Evolutionary conservation across 2,797 vertebrate genomes (phyloP).

Genomic region (Liparis tanakae): DNA sequence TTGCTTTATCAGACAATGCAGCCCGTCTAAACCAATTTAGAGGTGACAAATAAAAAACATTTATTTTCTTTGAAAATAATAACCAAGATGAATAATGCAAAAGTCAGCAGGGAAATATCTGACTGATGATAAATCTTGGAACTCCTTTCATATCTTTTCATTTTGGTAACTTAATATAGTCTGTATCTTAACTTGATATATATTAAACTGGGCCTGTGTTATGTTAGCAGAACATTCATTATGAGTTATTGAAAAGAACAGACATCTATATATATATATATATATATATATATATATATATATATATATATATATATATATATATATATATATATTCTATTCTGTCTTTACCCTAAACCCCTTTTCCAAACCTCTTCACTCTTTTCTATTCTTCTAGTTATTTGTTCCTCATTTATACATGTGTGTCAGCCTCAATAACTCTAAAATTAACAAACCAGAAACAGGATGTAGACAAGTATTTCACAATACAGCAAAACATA

Average conservation of each 20-base stretch:
- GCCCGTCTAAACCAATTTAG: slow-evolving; percentile 57
- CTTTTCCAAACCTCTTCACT: background rate
- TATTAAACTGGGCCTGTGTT: slow-evolving; percentile 16
- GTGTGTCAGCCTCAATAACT: background rate
- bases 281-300: background rate
- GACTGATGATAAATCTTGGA: slow-evolving; percentile 38
- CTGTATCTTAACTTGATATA: slow-evolving; percentile 25
- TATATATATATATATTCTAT: background rate
- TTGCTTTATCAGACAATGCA: slow-evolving; percentile 53
- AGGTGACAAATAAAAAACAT: slow-evolving; percentile 51
- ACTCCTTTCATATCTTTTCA: slow-evolving; percentile 43
- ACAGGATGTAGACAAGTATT: background rate
- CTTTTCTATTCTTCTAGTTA: background rate
- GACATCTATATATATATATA: background rate
- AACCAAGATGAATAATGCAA: slow-evolving; percentile 41
- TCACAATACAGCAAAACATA: background rate
- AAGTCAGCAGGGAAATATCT: slow-evolving; percentile 56
- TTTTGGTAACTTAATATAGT: slow-evolving; percentile 46
- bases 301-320: background rate
- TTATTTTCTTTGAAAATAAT: slow-evolving; percentile 62
- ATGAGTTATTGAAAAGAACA: background rate
- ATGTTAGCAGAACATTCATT: slow-evolving; percentile 23
- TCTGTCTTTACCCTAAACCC: background rate
- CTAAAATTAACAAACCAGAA: background rate
- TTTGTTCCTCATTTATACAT: background rate